Conservation (phyloP, 2,888 invertebrate species). For the Drosophila setosimentum region DNA sequence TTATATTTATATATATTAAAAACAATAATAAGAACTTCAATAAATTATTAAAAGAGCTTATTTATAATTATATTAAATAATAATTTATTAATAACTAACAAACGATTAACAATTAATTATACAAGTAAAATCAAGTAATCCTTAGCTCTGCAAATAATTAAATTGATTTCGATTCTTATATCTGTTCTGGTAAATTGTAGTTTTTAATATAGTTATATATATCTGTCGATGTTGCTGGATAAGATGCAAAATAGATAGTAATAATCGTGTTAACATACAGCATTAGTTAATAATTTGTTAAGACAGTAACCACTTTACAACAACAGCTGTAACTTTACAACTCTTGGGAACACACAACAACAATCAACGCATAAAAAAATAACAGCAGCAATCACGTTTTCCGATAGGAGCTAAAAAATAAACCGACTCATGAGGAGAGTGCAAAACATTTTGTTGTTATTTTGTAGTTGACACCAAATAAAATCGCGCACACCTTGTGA, state of each 20-base stretch:
- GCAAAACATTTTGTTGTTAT: slow-evolving; percentile 76
- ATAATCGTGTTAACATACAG: background rate
- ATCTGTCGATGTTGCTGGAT: background rate
- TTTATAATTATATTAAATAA: too few relatives aligned
- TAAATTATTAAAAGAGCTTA: background rate
- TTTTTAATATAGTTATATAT: background rate
- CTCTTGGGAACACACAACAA: slow-evolving; percentile 4
- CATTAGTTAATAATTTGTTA: slow-evolving; percentile 27
- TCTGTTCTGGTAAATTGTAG: background rate
- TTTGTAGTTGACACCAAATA: slow-evolving; percentile 76
- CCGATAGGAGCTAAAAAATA: slow-evolving; percentile 5
- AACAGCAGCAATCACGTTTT: slow-evolving; percentile 35
- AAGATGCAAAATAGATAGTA: background rate
- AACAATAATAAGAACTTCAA: background rate
- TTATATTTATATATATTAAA: too few relatives aligned
- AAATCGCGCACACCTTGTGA: slow-evolving; percentile 21
- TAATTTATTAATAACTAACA: too few relatives aligned
- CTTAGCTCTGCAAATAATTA: background rate
- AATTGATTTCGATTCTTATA: background rate
- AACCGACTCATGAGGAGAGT: slow-evolving; percentile 62
- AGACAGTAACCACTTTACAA: slow-evolving; percentile 4
- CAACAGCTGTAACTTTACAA: slow-evolving; percentile 17
- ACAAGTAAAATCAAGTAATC: rapidly evolving
- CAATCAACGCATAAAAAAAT: background rate
- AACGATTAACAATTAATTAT: too few relatives aligned